Evolutionary conservation across 2,888 invertebrate genomes (phyloP).

Genomic region (Stegana nigrithorax): DNA sequence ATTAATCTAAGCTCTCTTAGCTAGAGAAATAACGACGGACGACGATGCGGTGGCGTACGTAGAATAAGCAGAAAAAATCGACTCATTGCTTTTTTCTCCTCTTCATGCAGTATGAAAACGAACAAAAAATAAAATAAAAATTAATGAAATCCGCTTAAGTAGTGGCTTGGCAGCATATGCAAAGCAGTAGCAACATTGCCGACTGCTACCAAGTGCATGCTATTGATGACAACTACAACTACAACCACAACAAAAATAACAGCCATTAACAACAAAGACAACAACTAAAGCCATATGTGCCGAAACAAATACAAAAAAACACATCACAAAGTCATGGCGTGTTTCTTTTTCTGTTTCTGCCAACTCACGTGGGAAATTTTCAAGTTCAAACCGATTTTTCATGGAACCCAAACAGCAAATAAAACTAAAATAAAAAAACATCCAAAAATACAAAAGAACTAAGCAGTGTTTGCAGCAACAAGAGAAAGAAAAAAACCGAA

Average conservation of each 20-base stretch:
- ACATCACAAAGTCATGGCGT: slow-evolving; percentile 5
- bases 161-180: no score
- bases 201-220: no score
- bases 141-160: no score
- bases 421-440: background rate
- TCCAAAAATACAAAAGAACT: slow-evolving; percentile 7
- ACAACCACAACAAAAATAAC: no score
- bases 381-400: slow-evolving; percentile 59
- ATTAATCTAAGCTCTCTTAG: background rate
- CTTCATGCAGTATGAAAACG: background rate
- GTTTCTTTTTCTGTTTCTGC: background rate
- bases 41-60: no score
- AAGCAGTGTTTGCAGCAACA: slow-evolving; percentile 28
- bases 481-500: slow-evolving; percentile 29
- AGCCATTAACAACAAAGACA: no score
- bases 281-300: slow-evolving; percentile 5
- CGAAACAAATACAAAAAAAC: background rate
- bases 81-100: no score
- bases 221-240: no score
- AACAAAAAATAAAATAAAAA: background rate
- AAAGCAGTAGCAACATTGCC: no score
- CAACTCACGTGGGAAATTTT: slow-evolving; percentile 59
- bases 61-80: no score
- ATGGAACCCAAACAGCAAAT: slow-evolving; percentile 27
- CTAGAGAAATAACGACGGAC: no score